phyloP scores from a whole-genome alignment of 64 coral and sea anemone genomes.

The Orbicella faveolata region DNA sequence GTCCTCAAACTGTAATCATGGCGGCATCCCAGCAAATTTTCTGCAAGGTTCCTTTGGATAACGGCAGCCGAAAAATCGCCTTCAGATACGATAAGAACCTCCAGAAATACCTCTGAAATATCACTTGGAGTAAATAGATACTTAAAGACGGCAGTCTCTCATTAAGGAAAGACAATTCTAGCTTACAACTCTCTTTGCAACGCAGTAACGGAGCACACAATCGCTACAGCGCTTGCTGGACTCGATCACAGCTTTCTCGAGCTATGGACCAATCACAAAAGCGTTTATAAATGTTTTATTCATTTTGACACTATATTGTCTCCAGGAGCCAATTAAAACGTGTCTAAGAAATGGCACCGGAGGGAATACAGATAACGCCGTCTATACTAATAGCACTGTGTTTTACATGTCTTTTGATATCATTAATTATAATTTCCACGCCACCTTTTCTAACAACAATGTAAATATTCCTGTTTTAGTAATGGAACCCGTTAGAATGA shows the following conservation, averaged over 20 bases:
- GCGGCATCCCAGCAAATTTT: conserved; percentile 35
- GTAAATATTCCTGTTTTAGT: no score
- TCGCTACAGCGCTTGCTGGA: neutral
- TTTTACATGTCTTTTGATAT: no score
- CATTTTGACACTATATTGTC: conserved; percentile 14
- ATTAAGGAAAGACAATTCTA: neutral
- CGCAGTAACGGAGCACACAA: conserved; percentile 37
- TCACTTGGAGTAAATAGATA: neutral
- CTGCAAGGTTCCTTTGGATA: conserved; percentile 20
- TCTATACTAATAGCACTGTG: neutral
- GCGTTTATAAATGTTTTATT: conserved; percentile 5
- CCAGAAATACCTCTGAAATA: neutral
- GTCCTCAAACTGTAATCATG: neutral
- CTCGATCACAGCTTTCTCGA: neutral
- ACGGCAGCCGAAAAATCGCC: neutral
- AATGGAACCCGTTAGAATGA: no score
- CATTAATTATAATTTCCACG: no score
- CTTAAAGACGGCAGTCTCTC: neutral
- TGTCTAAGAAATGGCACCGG: conserved; percentile 6
- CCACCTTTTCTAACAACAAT: no score
- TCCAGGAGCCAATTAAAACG: neutral
- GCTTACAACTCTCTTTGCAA: neutral
- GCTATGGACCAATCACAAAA: conserved; percentile 9
- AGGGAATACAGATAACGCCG: neutral
- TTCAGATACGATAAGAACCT: neutral